A percentile compares a stretch with the other conserved stretches of the same genome.
Conservation (phyloP, 2,888 invertebrate species). For the Chalcis sispes region DNA sequence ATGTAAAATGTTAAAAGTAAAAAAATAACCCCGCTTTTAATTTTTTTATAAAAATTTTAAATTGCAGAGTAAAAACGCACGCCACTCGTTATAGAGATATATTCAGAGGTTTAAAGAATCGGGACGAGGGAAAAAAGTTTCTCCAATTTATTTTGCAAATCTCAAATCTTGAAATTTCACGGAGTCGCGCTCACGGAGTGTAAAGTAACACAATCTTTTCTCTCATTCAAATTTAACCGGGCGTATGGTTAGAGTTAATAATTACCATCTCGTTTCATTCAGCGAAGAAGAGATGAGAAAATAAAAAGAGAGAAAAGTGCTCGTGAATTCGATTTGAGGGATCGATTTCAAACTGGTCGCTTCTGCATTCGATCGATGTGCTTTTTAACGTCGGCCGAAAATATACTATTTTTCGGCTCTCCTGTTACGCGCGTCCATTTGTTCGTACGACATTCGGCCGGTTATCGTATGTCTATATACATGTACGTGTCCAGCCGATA, state of each 20-base stretch:
- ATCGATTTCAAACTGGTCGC: constrained; percentile 53
- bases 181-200: background rate
- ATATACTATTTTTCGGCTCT: constrained; percentile 45
- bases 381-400: background rate
- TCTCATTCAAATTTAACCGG: constrained; percentile 6
- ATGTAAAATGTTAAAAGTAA: too few species aligned
- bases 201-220: constrained; percentile 43
- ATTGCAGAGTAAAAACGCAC: too few species aligned
- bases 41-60: too few species aligned
- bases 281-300: constrained; percentile 14
- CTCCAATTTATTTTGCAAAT: too few species aligned
- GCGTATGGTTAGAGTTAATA: background rate
- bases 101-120: too few species aligned
- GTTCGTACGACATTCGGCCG: constrained; percentile 2
- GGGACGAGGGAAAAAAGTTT: too few species aligned
- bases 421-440: constrained; percentile 48
- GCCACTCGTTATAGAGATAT: too few species aligned
- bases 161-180: constrained; percentile 13
- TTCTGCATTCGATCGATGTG: background rate
- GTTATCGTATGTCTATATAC: too few species aligned
- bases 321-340: constrained; percentile 53
- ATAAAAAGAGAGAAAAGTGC: too few species aligned
- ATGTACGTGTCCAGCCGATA: constrained; percentile 6
- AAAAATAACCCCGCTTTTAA: too few species aligned
- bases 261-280: constrained; percentile 37